Percentiles rank a stretch among this genome's conserved stretches.
Evolutionary conservation across 2,888 invertebrate species (phyloP).

Genomic region (Polydrusus pterygomalis): DNA sequence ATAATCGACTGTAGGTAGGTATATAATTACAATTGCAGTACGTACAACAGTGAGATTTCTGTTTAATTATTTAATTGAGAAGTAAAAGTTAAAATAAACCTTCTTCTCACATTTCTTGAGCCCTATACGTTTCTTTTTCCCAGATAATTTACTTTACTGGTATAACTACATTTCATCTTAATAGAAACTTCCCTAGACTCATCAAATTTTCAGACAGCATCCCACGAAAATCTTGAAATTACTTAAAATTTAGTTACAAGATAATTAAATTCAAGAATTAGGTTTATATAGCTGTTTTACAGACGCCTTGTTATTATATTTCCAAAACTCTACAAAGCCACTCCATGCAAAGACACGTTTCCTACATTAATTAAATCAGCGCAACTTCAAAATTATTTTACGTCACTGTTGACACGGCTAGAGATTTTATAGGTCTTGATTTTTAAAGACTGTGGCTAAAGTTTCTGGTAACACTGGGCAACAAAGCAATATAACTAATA

Average conservation of each 20-base stretch:
- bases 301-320: constrained; percentile 46
- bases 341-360: constrained; percentile 42
- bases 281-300: constrained; percentile 41
- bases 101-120: too few relatives aligned
- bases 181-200: not conserved
- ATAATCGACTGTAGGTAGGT: too few relatives aligned
- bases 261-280: constrained; percentile 47
- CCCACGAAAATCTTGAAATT: constrained; percentile 31
- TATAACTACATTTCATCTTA: not conserved
- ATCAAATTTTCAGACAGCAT: constrained; percentile 26
- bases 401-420: constrained; percentile 32
- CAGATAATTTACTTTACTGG: not conserved
- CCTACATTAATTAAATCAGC: constrained; percentile 45
- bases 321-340: constrained; percentile 32
- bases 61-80: too few relatives aligned
- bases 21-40: too few relatives aligned
- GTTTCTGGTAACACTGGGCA: too few relatives aligned
- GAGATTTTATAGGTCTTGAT: not conserved
- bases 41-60: too few relatives aligned
- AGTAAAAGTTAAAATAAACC: too few relatives aligned
- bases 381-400: constrained; percentile 44
- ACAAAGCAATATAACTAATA: too few relatives aligned
- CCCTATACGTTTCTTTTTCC: not conserved
- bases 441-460: too few relatives aligned
- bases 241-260: constrained; percentile 38